These are phyloP conservation scores for Gymnocheta viridis DNA, from an alignment of 2,888 invertebrate genomes.

Conservation along the genomic window DNA sequence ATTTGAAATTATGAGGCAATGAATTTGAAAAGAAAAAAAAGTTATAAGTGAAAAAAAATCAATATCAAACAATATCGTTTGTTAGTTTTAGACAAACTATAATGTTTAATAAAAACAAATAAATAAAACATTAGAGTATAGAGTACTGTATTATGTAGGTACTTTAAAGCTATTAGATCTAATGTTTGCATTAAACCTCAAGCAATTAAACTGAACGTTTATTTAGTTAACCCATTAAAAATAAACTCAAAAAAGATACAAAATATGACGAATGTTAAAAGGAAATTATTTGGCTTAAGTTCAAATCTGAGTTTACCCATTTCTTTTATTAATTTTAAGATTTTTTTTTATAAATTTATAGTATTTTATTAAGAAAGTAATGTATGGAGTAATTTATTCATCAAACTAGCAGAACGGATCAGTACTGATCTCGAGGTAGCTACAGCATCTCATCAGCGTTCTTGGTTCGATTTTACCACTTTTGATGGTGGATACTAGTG, in stretches of 20 bases:
- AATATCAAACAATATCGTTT: slow-evolving; percentile 34
- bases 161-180: neutral
- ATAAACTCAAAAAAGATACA: neutral
- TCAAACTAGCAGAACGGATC: too few relatives aligned
- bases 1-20: slow-evolving; percentile 2
- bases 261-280: too few relatives aligned
- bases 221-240: neutral
- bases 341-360: too few relatives aligned
- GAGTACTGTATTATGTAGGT: slow-evolving; percentile 16
- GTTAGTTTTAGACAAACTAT: slow-evolving; percentile 22
- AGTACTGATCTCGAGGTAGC: too few relatives aligned
- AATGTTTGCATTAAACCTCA: neutral
- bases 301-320: too few relatives aligned
- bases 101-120: neutral
- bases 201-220: neutral
- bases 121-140: slow-evolving; percentile 20
- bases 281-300: too few relatives aligned
- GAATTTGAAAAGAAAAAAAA: neutral
- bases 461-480: too few relatives aligned
- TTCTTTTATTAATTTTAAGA: too few relatives aligned
- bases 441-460: too few relatives aligned
- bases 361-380: too few relatives aligned
- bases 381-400: too few relatives aligned
- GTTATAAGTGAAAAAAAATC: neutral
- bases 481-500: too few relatives aligned